Evolutionary conservation across 2,888 invertebrate genomes (phyloP).

Genomic region (Cetonia aurata): DNA sequence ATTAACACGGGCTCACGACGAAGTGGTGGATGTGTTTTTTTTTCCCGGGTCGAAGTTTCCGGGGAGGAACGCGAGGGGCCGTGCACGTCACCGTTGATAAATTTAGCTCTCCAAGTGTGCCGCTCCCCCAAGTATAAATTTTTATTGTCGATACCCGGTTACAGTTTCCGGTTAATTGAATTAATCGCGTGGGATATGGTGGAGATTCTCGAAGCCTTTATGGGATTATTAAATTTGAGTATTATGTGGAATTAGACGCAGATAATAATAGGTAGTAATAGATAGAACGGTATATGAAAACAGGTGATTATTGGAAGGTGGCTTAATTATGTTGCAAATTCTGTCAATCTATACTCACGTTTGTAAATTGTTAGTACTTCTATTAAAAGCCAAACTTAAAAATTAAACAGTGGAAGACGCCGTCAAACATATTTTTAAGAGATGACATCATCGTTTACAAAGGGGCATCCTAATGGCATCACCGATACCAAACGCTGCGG

Average conservation of each 20-base stretch:
- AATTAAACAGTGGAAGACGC: no score
- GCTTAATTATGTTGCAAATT: neutral
- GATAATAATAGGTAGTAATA: neutral
- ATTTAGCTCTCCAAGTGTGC: slow-evolving; percentile 23
- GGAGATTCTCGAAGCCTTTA: neutral
- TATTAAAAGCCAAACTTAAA: no score
- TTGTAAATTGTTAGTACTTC: no score
- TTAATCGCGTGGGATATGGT: slow-evolving; percentile 23
- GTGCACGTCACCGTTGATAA: slow-evolving; percentile 28
- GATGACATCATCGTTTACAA: no score
- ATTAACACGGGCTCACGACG: slow-evolving; percentile 39
- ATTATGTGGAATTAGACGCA: neutral
- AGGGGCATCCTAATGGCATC: no score
- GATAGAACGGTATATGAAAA: neutral
- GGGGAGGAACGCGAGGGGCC: slow-evolving; percentile 1
- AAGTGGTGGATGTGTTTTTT: slow-evolving; percentile 33
- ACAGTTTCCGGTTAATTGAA: slow-evolving; percentile 31
- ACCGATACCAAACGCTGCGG: no score
- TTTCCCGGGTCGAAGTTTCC: neutral
- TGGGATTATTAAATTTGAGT: slow-evolving; percentile 9
- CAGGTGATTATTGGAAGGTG: neutral
- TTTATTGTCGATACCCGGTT: slow-evolving; percentile 31
- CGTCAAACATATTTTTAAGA: no score
- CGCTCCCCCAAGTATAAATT: slow-evolving; percentile 26
- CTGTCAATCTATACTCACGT: neutral